phyloP scores from a whole-genome alignment of 23 tunicate species.

The Halocynthia aurantium region DNA sequence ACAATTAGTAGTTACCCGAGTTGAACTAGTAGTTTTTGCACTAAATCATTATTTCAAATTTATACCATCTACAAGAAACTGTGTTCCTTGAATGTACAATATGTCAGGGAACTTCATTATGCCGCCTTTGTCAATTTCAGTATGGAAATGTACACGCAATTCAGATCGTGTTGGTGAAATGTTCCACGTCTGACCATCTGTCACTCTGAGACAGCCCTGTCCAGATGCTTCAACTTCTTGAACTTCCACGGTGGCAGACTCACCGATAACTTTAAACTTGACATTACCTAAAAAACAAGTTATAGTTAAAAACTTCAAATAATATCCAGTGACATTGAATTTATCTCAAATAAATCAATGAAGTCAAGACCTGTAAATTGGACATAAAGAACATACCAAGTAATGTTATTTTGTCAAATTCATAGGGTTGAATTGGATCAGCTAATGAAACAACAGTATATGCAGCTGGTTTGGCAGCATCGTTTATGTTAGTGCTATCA shows the following conservation, averaged over 20 bases:
- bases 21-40: too few species aligned
- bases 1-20: too few species aligned
- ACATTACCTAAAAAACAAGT: constrained; percentile 3
- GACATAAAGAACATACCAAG: neutral
- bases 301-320: too few species aligned
- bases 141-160: neutral
- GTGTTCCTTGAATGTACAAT: constrained; percentile 5
- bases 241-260: neutral
- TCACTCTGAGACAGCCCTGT: constrained; percentile 8
- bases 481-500: constrained; percentile 1
- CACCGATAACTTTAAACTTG: neutral
- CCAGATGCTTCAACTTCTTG: constrained; percentile 7
- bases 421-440: neutral
- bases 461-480: constrained; percentile 16
- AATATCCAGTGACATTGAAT: too few species aligned
- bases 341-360: too few species aligned
- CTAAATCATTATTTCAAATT: neutral
- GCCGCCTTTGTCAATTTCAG: constrained; percentile 3
- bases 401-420: constrained; percentile 12
- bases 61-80: constrained; percentile 1
- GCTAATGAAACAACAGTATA: constrained; percentile 1
- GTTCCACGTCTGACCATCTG: constrained; percentile 6
- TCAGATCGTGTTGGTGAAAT: neutral
- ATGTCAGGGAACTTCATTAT: constrained; percentile 14
- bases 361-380: too few species aligned